Evolutionary conservation across 1,140 invertebrate species (phyloP).

Genomic region (Sipha flava): DNA sequence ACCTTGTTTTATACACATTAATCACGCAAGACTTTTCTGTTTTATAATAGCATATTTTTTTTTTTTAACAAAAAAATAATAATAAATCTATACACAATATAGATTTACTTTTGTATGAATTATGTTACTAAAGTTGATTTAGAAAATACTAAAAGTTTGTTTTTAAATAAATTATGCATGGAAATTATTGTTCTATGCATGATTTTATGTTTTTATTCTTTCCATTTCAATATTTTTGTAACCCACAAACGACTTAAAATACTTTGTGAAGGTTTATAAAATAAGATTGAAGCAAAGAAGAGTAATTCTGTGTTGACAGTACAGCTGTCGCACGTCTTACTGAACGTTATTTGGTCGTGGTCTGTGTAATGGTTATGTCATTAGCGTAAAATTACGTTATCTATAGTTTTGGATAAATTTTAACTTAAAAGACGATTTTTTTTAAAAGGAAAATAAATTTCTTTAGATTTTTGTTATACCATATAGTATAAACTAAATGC

Average conservation of each 20-base stretch:
- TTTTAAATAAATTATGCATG: not conserved
- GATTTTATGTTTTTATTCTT: not conserved
- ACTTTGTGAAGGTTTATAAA: not conserved
- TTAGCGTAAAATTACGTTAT: constrained; percentile 4
- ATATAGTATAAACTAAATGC: not conserved
- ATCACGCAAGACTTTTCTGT: constrained; percentile 26
- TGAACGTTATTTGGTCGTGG: not conserved
- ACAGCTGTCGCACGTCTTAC: constrained; percentile 1
- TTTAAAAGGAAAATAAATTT: not conserved
- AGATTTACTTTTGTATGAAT: not conserved
- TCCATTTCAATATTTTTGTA: not conserved
- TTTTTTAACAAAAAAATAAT: not conserved
- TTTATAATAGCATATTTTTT: constrained; percentile 8
- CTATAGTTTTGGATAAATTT: not conserved
- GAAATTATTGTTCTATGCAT: constrained; percentile 13
- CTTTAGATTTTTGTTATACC: not conserved
- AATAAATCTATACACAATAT: not conserved
- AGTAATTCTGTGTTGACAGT: not conserved
- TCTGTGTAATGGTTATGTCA: not conserved
- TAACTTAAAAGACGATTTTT: not conserved
- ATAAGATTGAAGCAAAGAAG: not conserved
- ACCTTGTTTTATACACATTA: constrained; percentile 28
- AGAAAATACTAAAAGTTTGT: not conserved
- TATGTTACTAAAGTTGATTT: not conserved
- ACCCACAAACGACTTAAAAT: not conserved